Percentiles rank a stretch among this genome's conserved stretches.
Evolutionary conservation across 2,113 vertebrate species (phyloP).

Genomic region (Centropus bengalensis): DNA sequence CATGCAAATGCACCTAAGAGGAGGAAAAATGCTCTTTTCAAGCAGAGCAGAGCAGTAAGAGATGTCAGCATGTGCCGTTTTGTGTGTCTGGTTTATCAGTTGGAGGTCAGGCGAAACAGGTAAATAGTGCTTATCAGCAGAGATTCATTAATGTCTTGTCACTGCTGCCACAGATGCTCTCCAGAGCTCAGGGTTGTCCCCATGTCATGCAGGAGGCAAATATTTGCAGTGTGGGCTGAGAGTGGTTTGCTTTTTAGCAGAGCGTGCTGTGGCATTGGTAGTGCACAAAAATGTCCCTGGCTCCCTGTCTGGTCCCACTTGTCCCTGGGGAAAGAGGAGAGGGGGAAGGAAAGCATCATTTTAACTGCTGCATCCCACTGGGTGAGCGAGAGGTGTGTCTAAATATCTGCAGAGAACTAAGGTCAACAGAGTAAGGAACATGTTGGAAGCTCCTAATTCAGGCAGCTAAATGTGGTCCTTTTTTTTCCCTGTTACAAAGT

Average conservation of each 20-base stretch:
- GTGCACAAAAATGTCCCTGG: background rate
- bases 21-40: background rate
- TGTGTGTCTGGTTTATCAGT: background rate
- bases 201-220: accelerated
- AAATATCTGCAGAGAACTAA: background rate
- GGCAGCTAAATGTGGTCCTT: background rate
- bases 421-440: background rate
- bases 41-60: background rate
- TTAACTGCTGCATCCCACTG: accelerated
- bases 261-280: background rate
- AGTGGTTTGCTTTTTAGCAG: background rate
- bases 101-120: slow-evolving; percentile 3
- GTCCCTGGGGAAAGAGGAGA: background rate
- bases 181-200: background rate
- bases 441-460: background rate
- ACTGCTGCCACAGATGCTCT: background rate
- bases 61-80: background rate
- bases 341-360: background rate
- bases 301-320: accelerated
- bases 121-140: background rate
- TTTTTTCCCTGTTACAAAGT: background rate
- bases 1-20: background rate
- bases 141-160: background rate
- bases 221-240: background rate
- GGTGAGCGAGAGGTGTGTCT: accelerated